Conservation (phyloP, 2,113 vertebrate species). For the Saccopteryx bilineata region DNA sequence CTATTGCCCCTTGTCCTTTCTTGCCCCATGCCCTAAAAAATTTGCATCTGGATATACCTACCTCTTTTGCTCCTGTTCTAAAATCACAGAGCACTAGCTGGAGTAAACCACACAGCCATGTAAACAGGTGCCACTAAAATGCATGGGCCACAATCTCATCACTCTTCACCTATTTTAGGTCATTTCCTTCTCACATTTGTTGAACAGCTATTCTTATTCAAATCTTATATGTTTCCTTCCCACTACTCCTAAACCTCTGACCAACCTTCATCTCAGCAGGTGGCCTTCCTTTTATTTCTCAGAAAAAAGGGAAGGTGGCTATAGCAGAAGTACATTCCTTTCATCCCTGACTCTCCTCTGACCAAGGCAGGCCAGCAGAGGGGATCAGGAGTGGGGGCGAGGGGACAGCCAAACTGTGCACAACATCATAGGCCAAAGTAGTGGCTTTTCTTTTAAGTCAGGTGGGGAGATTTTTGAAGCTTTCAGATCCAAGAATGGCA, state of each 20-base stretch:
- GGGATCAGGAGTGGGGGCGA: no score
- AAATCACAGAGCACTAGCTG: not conserved
- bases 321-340: not conserved
- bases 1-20: not conserved
- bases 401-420: not conserved
- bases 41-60: not conserved
- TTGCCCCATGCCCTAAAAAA: not conserved
- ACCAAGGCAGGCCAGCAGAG: not conserved
- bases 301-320: not conserved
- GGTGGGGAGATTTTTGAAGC: not conserved
- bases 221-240: not conserved
- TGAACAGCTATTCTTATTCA: not conserved
- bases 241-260: not conserved
- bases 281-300: constrained; percentile 24
- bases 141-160: not conserved
- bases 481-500: not conserved
- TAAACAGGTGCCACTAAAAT: not conserved
- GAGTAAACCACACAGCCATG: not conserved
- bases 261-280: not conserved
- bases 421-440: not conserved
- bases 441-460: not conserved
- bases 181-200: not conserved
- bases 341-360: not conserved
- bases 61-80: not conserved
- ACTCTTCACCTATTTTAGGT: not conserved